Conservation (phyloP, 2,888 invertebrate genomes). For the Cantharis nigra region DNA sequence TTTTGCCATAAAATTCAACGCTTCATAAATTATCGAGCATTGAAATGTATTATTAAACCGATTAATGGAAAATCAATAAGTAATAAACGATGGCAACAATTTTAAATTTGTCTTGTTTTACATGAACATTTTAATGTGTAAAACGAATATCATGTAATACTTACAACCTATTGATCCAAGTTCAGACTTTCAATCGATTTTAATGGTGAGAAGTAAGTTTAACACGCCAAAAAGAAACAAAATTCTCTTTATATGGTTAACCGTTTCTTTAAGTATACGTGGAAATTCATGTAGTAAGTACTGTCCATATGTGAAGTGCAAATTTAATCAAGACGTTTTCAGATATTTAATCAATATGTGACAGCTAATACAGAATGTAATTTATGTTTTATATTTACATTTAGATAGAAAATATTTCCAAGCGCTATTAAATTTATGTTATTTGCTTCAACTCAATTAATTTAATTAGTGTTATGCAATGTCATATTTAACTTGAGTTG, state of each 20-base stretch:
- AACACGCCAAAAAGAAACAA: not conserved
- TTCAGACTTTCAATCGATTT: not conserved
- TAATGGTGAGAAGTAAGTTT: not conserved
- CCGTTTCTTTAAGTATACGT: not conserved
- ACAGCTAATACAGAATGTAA: not conserved
- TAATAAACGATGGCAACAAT: not conserved
- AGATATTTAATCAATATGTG: not conserved
- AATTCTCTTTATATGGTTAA: not conserved
- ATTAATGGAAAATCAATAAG: not conserved
- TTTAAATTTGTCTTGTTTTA: not conserved
- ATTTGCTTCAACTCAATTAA: constrained; percentile 1
- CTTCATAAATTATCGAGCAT: not conserved
- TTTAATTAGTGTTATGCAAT: constrained; percentile 17
- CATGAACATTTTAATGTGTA: not conserved
- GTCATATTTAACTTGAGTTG: constrained; percentile 17
- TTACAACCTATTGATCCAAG: not conserved
- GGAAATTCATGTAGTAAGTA: not conserved
- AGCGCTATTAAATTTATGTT: not conserved
- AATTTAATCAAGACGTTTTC: not conserved
- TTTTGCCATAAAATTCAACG: not conserved
- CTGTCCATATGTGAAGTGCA: not conserved
- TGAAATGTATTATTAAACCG: not conserved
- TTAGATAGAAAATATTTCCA: not conserved
- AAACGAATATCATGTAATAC: not conserved
- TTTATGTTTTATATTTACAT: not conserved